Percentiles rank a stretch among this genome's conserved stretches.
These are phyloP conservation scores for Dioctria linearis DNA, from an alignment of 2,888 invertebrate genomes.

Conservation along the genomic window DNA sequence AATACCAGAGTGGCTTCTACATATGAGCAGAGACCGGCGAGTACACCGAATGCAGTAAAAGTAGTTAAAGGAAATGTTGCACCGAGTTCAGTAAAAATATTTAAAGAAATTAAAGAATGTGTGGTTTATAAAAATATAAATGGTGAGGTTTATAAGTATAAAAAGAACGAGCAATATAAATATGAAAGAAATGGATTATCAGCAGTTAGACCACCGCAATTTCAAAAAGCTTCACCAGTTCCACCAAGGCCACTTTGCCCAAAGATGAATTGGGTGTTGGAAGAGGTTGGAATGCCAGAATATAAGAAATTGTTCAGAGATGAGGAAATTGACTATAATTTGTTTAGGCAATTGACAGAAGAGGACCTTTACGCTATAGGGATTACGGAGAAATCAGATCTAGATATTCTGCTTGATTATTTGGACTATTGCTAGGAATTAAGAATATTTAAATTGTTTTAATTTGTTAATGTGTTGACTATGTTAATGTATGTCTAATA, in stretches of 20 bases:
- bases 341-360: slow-evolving; percentile 39
- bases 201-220: background rate
- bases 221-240: slow-evolving; percentile 9
- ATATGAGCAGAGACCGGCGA: no score
- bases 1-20: background rate
- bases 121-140: background rate
- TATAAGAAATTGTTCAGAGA: slow-evolving; percentile 44
- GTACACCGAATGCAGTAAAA: no score
- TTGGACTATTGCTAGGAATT: no score
- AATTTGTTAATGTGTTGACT: no score
- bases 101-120: background rate
- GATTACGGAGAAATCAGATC: slow-evolving; percentile 16
- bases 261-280: slow-evolving; percentile 15
- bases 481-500: no score
- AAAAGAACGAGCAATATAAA: no score
- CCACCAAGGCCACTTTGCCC: background rate
- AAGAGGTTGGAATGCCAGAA: slow-evolving; percentile 9
- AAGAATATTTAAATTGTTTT: no score
- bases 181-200: no score
- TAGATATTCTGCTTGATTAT: slow-evolving; percentile 26
- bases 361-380: slow-evolving; percentile 47
- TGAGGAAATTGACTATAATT: slow-evolving; percentile 53
- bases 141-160: background rate
- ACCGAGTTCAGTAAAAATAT: background rate
- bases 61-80: background rate